Conservation (phyloP, 2,888 invertebrate genomes). For the Eupithecia abbreviata region DNA sequence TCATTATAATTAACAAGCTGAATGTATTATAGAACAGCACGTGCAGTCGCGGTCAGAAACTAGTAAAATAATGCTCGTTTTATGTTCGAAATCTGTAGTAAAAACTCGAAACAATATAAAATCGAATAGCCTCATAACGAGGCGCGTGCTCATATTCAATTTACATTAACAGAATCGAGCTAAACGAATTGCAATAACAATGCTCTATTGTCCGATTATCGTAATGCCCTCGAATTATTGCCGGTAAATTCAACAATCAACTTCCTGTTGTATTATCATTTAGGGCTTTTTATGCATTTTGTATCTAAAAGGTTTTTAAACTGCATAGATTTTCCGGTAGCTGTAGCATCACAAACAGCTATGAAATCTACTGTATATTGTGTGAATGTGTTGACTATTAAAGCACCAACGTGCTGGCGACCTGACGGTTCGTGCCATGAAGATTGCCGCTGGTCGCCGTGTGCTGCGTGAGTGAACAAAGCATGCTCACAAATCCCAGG, state of each 20-base stretch:
- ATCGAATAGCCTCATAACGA: conserved; percentile 6
- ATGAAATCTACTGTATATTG: not conserved
- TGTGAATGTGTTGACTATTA: not conserved
- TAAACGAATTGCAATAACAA: conserved; percentile 39
- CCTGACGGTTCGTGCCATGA: not conserved
- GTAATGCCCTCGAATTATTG: conserved; percentile 38
- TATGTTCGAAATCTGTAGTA: conserved; percentile 6
- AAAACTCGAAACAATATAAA: conserved; percentile 5
- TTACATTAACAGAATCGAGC: conserved; percentile 31
- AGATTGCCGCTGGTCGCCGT: not conserved
- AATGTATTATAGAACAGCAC: too few relatives aligned
- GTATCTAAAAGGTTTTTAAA: not conserved
- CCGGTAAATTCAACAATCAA: conserved; percentile 33
- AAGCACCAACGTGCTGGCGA: not conserved
- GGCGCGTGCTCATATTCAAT: conserved; percentile 24
- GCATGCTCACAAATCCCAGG: not conserved
- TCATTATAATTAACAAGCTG: too few relatives aligned
- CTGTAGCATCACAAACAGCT: not conserved
- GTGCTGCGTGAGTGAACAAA: not conserved
- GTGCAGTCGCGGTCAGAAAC: not conserved
- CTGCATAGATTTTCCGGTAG: not conserved
- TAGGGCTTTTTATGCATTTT: conserved; percentile 17
- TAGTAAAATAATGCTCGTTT: not conserved
- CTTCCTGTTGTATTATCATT: conserved; percentile 34
- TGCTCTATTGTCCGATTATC: conserved; percentile 39